Percentiles rank a stretch among this genome's conserved stretches.
phyloP scores from a whole-genome alignment of 2,888 invertebrate genomes.

The Branchinecta sandiegonensis region DNA sequence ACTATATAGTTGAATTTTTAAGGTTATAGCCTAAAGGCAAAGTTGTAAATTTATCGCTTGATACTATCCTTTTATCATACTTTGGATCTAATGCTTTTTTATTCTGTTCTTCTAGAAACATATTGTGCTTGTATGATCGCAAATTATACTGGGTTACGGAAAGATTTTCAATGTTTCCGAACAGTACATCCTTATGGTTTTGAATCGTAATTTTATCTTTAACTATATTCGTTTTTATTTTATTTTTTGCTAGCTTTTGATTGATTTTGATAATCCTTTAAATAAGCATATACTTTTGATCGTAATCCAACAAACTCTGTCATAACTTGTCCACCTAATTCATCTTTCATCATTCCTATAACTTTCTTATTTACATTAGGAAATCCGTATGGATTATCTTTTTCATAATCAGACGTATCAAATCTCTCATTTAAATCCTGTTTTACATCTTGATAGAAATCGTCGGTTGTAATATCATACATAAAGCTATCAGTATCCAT shows the following conservation, averaged over 20 bases:
- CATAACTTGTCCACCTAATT: neutral
- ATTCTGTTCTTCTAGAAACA: constrained; percentile 1
- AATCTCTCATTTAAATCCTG: neutral
- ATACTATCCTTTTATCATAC: neutral
- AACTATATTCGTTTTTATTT: neutral
- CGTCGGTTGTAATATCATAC: neutral
- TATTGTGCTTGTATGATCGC: neutral
- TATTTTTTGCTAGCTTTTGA: neutral
- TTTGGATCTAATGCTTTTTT: neutral
- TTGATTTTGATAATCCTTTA: neutral
- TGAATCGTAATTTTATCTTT: neutral
- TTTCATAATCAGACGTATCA: neutral
- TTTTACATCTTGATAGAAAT: neutral
- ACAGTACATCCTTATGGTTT: neutral
- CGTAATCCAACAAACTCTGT: neutral
- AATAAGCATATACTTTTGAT: constrained; percentile 11
- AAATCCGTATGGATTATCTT: constrained; percentile 1
- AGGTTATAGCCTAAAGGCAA: neutral
- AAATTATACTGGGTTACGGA: neutral
- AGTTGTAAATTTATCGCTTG: neutral
- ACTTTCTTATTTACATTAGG: neutral
- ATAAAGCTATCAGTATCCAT: constrained; percentile 7
- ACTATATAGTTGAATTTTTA: neutral
- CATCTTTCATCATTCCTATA: constrained; percentile 11
- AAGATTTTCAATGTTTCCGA: neutral